Conservation (phyloP, 2,888 invertebrate genomes). For the Rhyacophila evoluta region DNA sequence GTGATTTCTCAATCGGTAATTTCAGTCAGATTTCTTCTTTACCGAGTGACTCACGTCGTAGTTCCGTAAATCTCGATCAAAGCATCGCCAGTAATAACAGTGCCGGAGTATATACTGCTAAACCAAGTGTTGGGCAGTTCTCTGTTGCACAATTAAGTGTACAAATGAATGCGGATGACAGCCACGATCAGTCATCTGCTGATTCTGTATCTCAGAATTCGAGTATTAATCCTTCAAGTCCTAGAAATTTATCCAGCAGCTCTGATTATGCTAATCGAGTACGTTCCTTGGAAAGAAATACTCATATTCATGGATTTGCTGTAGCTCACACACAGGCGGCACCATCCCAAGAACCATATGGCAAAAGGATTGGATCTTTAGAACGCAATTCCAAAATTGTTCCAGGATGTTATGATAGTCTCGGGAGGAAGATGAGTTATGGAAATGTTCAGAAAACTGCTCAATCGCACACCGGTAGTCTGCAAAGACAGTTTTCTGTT, state of each 20-base stretch:
- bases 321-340: slow-evolving; percentile 55
- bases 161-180: slow-evolving; percentile 27
- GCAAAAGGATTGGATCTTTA: slow-evolving; percentile 64
- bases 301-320: slow-evolving; percentile 55
- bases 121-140: not conserved
- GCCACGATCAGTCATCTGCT: slow-evolving; percentile 49
- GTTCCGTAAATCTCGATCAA: slow-evolving; percentile 54
- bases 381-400: slow-evolving; percentile 61
- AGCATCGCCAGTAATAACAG: slow-evolving; percentile 51
- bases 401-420: slow-evolving; percentile 61
- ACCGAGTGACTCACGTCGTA: slow-evolving; percentile 53
- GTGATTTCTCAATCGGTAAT: slow-evolving; percentile 54
- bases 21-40: slow-evolving; percentile 55
- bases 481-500: slow-evolving; percentile 65
- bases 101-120: slow-evolving; percentile 35
- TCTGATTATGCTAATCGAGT: slow-evolving; percentile 62
- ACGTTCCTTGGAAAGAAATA: slow-evolving; percentile 65
- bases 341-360: slow-evolving; percentile 60
- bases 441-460: slow-evolving; percentile 57
- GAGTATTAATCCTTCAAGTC: slow-evolving; percentile 49
- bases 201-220: slow-evolving; percentile 53
- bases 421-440: slow-evolving; percentile 57
- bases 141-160: not conserved
- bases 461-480: slow-evolving; percentile 62
- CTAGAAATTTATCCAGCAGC: slow-evolving; percentile 44